phyloP scores from a whole-genome alignment of 2,888 invertebrate species.

The Acleris literana region DNA sequence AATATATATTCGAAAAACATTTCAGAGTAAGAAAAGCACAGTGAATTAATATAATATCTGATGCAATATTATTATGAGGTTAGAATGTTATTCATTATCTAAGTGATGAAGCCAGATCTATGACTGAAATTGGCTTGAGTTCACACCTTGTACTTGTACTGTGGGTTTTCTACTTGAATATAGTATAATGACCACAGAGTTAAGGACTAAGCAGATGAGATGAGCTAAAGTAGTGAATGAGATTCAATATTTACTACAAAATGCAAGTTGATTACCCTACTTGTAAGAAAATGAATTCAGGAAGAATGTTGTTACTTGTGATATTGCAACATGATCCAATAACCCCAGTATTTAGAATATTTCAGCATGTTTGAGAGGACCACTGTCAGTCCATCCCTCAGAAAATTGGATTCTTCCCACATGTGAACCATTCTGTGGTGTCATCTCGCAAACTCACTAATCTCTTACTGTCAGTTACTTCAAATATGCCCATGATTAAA shows the following conservation, averaged over 20 bases:
- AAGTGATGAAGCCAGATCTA: conserved; percentile 23
- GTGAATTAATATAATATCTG: conserved; percentile 16
- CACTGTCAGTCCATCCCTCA: conserved; percentile 20
- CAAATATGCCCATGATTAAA: conserved; percentile 24
- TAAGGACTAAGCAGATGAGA: conserved; percentile 32
- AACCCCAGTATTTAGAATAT: conserved; percentile 25
- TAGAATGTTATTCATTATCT: conserved; percentile 20
- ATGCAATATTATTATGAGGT: conserved; percentile 30
- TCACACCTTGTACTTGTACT: conserved; percentile 19
- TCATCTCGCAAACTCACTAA: conserved; percentile 15
- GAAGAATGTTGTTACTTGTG: conserved; percentile 21
- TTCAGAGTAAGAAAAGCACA: conserved; percentile 17
- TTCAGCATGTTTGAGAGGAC: conserved; percentile 29
- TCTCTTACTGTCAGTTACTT: conserved; percentile 19
- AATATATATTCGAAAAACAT: conserved; percentile 23
- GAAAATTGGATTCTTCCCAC: conserved; percentile 22
- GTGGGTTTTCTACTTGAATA: conserved; percentile 24
- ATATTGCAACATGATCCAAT: conserved; percentile 17
- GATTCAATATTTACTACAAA: conserved; percentile 18
- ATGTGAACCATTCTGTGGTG: conserved; percentile 29
- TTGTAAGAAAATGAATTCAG: conserved; percentile 27
- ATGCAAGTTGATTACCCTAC: conserved; percentile 10
- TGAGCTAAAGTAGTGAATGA: conserved; percentile 23
- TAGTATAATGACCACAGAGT: conserved; percentile 27
- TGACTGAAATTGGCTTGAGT: conserved; percentile 24